Conservation (phyloP, 2,797 vertebrate species). For the Bryconaethiops microstoma region DNA sequence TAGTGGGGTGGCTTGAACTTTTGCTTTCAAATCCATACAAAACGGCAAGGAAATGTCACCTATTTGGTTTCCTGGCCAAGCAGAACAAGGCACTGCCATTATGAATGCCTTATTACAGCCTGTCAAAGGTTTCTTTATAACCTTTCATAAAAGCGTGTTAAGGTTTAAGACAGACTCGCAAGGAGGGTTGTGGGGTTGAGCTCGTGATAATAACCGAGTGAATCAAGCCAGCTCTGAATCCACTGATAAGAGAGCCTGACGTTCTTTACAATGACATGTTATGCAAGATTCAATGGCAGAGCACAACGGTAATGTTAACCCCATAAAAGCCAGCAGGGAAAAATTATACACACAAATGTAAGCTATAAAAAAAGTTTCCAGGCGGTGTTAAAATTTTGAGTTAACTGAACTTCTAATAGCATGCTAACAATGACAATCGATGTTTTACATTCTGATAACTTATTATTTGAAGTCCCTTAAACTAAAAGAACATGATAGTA, state of each 20-base stretch:
- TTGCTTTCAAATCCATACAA: not conserved
- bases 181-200: not conserved
- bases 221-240: conserved; percentile 8
- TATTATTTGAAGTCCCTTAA: too few relatives aligned
- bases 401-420: too few relatives aligned
- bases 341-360: not conserved
- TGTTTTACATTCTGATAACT: too few relatives aligned
- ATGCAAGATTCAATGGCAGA: conserved; percentile 24
- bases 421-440: too few relatives aligned
- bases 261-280: conserved; percentile 17
- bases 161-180: conserved; percentile 8
- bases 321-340: not conserved
- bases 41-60: not conserved
- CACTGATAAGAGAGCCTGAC: conserved; percentile 22
- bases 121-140: conserved; percentile 21
- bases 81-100: not conserved
- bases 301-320: conserved; percentile 3
- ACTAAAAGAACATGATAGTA: too few relatives aligned
- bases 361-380: too few relatives aligned
- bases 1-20: not conserved
- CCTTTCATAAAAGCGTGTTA: conserved; percentile 5
- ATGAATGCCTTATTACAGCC: conserved; percentile 1
- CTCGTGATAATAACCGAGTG: conserved; percentile 4
- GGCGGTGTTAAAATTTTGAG: too few relatives aligned
- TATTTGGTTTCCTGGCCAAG: not conserved